Percentiles rank a stretch among this genome's conserved stretches.
These are phyloP conservation scores for Esox niger DNA, from an alignment of 2,113 vertebrate species.

Conservation along the genomic window DNA sequence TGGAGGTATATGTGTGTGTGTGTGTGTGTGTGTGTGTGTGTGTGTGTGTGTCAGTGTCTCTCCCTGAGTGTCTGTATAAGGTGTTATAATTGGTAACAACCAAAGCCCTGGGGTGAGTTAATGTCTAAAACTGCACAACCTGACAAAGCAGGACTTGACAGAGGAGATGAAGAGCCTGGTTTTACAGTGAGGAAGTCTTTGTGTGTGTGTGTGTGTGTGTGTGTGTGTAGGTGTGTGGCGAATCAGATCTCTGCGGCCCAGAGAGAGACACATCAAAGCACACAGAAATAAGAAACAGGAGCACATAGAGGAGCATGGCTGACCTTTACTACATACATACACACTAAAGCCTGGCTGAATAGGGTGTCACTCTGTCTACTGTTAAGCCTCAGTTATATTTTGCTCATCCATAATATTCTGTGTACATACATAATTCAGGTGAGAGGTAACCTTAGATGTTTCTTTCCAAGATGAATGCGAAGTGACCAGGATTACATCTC, in stretches of 20 bases:
- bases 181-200: background rate
- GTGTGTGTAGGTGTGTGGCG: background rate
- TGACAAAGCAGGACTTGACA: background rate
- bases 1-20: background rate
- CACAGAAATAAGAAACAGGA: background rate
- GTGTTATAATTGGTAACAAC: background rate
- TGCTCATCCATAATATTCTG: background rate
- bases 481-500: no score
- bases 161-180: background rate
- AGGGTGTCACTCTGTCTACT: background rate
- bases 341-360: slow-evolving; percentile 6
- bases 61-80: slow-evolving; percentile 6
- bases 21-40: background rate
- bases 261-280: slow-evolving; percentile 16
- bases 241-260: slow-evolving; percentile 4
- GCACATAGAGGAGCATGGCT: background rate
- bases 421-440: background rate
- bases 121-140: background rate
- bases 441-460: background rate
- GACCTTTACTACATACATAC: slow-evolving; percentile 1
- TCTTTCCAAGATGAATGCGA: background rate
- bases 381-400: background rate
- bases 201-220: background rate
- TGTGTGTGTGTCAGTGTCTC: background rate
- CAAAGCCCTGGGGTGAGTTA: background rate